phyloP scores from a whole-genome alignment of 64 coral and sea anemone species.

The Exaiptasia diaphana region DNA sequence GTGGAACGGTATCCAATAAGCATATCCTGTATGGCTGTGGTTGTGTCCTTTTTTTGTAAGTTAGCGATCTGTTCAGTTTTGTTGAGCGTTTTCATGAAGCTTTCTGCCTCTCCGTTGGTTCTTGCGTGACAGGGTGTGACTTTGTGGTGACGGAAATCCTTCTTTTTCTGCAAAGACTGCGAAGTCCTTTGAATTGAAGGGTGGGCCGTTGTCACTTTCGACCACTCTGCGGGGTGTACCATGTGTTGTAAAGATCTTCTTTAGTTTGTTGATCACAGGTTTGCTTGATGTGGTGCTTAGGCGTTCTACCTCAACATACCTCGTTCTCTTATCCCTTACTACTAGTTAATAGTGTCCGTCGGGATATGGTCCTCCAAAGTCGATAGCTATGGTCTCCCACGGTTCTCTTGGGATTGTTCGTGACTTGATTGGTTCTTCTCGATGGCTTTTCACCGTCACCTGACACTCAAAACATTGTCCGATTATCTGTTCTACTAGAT shows the following conservation, averaged over 20 bases:
- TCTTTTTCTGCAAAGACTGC: too few species aligned
- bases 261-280: too few species aligned
- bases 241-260: too few species aligned
- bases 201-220: too few species aligned
- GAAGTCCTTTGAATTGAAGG: too few species aligned
- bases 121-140: too few species aligned
- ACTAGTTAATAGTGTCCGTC: constrained; percentile 14
- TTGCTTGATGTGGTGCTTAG: background rate
- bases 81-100: too few species aligned
- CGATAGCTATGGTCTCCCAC: background rate
- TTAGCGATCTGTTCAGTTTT: too few species aligned
- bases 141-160: too few species aligned
- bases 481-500: background rate
- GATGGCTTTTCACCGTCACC: background rate
- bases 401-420: background rate
- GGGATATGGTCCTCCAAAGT: constrained; percentile 3
- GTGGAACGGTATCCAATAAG: constrained; percentile 1
- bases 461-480: constrained; percentile 1
- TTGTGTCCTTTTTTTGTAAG: background rate
- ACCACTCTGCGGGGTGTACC: too few species aligned
- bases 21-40: constrained; percentile 4
- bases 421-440: background rate
- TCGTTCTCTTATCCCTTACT: background rate
- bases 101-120: too few species aligned
- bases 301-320: constrained; percentile 1